Percentiles rank a stretch among this genome's conserved stretches.
Evolutionary conservation across 2,888 invertebrate genomes (phyloP).

Genomic region (Tigriopus californicus): DNA sequence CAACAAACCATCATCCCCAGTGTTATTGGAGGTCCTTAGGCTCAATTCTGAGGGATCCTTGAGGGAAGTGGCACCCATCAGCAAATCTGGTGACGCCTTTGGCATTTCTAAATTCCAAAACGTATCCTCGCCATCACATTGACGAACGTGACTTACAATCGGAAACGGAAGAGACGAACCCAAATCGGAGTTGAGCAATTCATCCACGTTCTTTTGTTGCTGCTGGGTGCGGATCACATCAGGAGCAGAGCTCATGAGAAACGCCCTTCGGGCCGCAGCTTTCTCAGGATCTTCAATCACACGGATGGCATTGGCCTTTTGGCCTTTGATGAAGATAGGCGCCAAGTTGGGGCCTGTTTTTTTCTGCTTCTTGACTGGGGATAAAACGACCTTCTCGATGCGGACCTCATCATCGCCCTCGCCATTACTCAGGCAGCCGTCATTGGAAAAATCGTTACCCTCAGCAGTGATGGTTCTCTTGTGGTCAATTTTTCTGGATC

Average conservation of each 20-base stretch:
- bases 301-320: too few relatives aligned
- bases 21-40: too few relatives aligned
- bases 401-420: neutral
- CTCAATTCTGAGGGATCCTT: too few relatives aligned
- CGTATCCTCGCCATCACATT: neutral
- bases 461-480: too few relatives aligned
- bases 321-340: too few relatives aligned
- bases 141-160: neutral
- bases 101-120: neutral
- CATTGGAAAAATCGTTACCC: too few relatives aligned
- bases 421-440: neutral
- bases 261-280: constrained; percentile 4
- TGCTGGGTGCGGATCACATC: neutral
- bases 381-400: constrained; percentile 1
- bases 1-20: neutral
- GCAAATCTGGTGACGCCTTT: neutral
- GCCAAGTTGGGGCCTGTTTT: too few relatives aligned
- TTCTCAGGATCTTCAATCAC: constrained; percentile 7
- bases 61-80: neutral
- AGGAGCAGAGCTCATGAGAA: constrained; percentile 7
- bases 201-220: neutral
- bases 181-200: neutral
- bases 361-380: too few relatives aligned
- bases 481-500: too few relatives aligned
- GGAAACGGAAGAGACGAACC: neutral